Evolutionary conservation across 1,140 invertebrate genomes (phyloP).

Genomic region (Ectropis grisescens): DNA sequence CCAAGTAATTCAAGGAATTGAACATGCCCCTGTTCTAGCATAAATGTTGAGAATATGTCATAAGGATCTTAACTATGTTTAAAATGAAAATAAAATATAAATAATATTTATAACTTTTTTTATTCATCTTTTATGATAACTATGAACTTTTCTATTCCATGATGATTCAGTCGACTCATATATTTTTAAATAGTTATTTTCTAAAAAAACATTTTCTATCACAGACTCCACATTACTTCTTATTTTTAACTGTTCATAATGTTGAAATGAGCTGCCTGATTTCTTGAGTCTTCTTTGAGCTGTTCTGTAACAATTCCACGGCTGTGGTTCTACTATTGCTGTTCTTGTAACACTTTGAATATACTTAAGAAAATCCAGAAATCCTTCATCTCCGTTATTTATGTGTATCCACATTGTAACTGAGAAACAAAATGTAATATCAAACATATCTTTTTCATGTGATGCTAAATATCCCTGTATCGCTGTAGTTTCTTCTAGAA

Average conservation of each 20-base stretch:
- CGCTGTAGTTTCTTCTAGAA: slow-evolving; percentile 64
- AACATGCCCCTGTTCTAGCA: no score
- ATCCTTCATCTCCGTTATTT: slow-evolving; percentile 81
- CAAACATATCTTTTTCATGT: slow-evolving; percentile 70
- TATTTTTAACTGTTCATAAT: slow-evolving; percentile 72
- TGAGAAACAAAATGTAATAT: slow-evolving; percentile 83
- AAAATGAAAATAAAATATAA: no score
- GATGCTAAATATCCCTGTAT: slow-evolving; percentile 61
- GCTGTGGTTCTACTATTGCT: slow-evolving; percentile 84
- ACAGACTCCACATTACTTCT: slow-evolving; percentile 72
- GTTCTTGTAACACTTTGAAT: slow-evolving; percentile 69
- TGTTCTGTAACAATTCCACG: slow-evolving; percentile 84
- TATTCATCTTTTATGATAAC: slow-evolving; percentile 45
- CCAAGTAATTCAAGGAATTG: no score
- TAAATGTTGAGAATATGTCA: no score
- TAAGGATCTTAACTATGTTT: no score
- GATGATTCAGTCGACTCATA: slow-evolving; percentile 71
- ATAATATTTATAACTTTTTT: no score
- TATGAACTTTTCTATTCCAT: slow-evolving; percentile 78
- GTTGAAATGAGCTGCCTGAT: slow-evolving; percentile 72
- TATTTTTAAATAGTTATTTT: slow-evolving; percentile 70
- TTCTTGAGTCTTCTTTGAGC: slow-evolving; percentile 79
- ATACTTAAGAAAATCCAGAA: slow-evolving; percentile 72
- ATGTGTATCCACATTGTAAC: slow-evolving; percentile 92
- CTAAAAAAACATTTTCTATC: slow-evolving; percentile 73